Base-by-base conservation (phyloP, 1,140 invertebrate genomes). In the Drosophila arawakana region DNA sequence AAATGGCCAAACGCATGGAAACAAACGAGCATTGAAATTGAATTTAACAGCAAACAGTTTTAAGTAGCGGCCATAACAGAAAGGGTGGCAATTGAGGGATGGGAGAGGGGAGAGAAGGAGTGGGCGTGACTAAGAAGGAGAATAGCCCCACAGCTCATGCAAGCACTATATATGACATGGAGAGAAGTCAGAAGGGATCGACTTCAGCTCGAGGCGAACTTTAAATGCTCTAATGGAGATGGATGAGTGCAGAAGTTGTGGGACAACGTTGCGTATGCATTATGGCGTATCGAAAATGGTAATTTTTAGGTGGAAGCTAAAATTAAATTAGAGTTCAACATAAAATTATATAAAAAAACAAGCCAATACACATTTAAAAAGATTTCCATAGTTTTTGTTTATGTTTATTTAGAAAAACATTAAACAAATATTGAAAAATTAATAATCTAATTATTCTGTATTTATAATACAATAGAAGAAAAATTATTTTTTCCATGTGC, bases 11-110 rank as follows among this genome's bases (percentile, higher is more conserved):
- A 80, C 73, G 77, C 76, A 83, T 74, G 84, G 73, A 80, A 88
- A 89, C 75, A 85, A 86, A 85, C 82, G 82, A 78, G 84, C 84
- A 89, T 89, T 89, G 84, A 89, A 88, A 88, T 88, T 88, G 84
- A 88, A 88, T 88, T 88, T 88, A 88, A 88, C 80, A 84, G 80
- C 84, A 88, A 88, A 88, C 82, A 82, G 82, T 86, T 88, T 86
- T 88, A 86, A 86, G 82, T 77, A 80, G 77, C 77, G 49, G 50
- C 77, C 61, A 67, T 65, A 34, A 47, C 59, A 46, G 44, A 13
- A n/a, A 18, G 25, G 25, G 0, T 30, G 25, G 25, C 25, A 5
- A 30, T 30, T 5, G 25, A 30, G 25, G 25, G 25, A 30, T 30
- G 25, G 25, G 25, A 18, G 58, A 11, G 7, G 10, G 13, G 18